Conservation (phyloP, 2,113 vertebrate genomes). For the Turdus rufiventris region DNA sequence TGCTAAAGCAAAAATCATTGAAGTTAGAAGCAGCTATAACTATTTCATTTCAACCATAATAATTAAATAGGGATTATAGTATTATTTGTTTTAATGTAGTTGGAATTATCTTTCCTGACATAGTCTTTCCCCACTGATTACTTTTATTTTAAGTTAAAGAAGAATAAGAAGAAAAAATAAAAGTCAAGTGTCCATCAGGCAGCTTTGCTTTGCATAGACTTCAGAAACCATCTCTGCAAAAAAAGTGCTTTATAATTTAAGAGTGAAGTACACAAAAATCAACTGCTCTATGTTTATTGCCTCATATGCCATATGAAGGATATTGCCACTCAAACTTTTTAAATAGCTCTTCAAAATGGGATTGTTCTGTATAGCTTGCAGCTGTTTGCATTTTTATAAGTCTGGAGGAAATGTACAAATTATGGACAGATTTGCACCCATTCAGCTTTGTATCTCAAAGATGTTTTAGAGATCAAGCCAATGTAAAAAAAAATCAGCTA, state of each 20-base stretch:
- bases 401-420: conserved; percentile 9
- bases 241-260: neutral
- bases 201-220: neutral
- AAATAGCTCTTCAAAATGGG: conserved; percentile 12
- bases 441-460: neutral
- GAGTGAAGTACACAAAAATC: neutral
- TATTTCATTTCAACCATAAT: neutral
- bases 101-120: neutral
- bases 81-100: neutral
- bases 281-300: neutral
- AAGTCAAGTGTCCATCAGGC: neutral
- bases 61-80: neutral
- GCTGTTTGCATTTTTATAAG: neutral
- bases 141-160: neutral
- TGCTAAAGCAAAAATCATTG: neutral
- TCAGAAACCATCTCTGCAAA: neutral
- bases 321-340: conserved; percentile 8
- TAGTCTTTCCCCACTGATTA: neutral
- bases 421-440: neutral
- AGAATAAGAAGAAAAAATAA: neutral
- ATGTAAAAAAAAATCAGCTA: neutral
- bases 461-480: neutral
- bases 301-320: neutral
- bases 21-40: neutral
- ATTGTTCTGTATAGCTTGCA: neutral